Percentiles rank a stretch among this genome's conserved stretches.
phyloP scores from a whole-genome alignment of 1,140 invertebrate genomes.

The Helicoverpa armigera region DNA sequence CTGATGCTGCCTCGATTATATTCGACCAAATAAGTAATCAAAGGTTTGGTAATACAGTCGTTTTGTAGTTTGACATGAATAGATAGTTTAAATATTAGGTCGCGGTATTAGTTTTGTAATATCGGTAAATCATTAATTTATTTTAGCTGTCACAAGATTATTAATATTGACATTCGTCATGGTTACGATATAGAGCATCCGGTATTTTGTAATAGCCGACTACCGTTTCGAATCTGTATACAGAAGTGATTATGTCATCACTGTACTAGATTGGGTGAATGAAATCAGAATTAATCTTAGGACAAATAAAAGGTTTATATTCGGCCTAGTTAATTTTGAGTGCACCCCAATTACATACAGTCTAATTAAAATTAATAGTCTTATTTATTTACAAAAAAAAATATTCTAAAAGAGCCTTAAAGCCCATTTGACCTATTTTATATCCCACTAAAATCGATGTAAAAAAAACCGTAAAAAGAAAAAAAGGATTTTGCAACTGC shows the following conservation, averaged over 20 bases:
- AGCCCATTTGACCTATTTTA: not conserved
- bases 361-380: too few relatives aligned
- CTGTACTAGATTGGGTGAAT: too few relatives aligned
- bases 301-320: too few relatives aligned
- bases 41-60: not conserved
- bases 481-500: not conserved
- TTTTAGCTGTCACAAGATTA: conserved; percentile 10
- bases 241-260: too few relatives aligned
- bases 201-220: too few relatives aligned
- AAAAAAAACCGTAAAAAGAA: not conserved
- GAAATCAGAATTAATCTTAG: too few relatives aligned
- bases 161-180: not conserved
- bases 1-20: conserved; percentile 28
- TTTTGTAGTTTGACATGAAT: not conserved
- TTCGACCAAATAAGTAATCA: conserved; percentile 10
- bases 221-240: too few relatives aligned
- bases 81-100: not conserved
- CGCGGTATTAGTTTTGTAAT: not conserved
- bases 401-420: too few relatives aligned
- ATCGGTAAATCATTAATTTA: conserved; percentile 1
- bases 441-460: not conserved
- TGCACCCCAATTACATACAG: too few relatives aligned
- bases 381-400: too few relatives aligned
- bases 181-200: too few relatives aligned
- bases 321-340: too few relatives aligned